phyloP scores from a whole-genome alignment of 2,113 vertebrate species.

The Galemys pyrenaicus region DNA sequence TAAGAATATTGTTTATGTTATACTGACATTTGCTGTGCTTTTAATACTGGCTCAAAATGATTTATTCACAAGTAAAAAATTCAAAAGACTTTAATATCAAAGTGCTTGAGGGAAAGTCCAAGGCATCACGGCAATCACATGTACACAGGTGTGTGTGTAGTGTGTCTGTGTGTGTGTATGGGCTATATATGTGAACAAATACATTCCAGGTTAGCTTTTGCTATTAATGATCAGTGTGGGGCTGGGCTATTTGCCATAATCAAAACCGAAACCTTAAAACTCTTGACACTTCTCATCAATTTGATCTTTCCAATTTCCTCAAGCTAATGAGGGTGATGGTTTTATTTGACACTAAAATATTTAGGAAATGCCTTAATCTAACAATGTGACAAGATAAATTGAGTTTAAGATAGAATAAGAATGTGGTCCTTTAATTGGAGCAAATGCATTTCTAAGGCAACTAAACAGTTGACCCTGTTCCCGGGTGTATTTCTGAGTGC shows the following conservation, averaged over 20 bases:
- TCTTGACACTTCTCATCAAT: constrained; percentile 66
- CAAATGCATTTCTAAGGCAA: constrained; percentile 58
- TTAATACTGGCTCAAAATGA: constrained; percentile 46
- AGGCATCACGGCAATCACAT: background rate
- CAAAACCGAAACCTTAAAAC: constrained; percentile 69
- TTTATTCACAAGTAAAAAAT: constrained; percentile 53
- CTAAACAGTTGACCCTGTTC: constrained; percentile 18
- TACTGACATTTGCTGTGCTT: constrained; percentile 47
- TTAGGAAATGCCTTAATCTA: constrained; percentile 73
- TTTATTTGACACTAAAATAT: constrained; percentile 75
- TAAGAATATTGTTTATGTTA: constrained; percentile 56
- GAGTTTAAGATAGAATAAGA: constrained; percentile 59
- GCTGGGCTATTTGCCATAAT: constrained; percentile 42
- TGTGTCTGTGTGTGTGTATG: background rate
- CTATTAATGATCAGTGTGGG: constrained; percentile 15
- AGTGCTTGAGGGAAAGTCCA: background rate
- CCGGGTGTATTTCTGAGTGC: background rate
- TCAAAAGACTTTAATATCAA: constrained; percentile 5
- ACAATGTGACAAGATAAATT: constrained; percentile 64
- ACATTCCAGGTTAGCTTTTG: constrained; percentile 4
- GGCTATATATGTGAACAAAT: background rate
- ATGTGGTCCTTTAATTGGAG: constrained; percentile 37
- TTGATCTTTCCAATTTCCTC: constrained; percentile 71
- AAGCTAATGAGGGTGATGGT: constrained; percentile 67
- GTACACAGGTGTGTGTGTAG: background rate